Evolutionary conservation across 2,888 invertebrate genomes (phyloP), one percentile per base, ranked within the genome.

Genomic region (Hesperia comma): DNA sequence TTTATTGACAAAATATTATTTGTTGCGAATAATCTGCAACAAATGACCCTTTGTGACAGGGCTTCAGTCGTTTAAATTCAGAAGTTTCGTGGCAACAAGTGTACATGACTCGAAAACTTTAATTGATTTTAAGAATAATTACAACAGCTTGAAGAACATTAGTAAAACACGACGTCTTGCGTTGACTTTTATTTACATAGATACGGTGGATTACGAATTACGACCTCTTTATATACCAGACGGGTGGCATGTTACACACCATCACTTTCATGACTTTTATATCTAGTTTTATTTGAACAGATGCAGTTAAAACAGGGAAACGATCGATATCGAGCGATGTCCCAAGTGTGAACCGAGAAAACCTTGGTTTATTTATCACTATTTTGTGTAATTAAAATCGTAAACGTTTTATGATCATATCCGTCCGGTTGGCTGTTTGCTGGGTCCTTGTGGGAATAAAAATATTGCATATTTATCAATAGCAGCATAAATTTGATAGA

Each of bases 391-490:
- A 32, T 21, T 40, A 33, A 49, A 61, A 49, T 15, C 33, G 37
- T 60, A 17, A 51, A 58, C 41, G 26, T 51, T 51, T 61, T 51
- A 61, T 51, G 61, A 21, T 21, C 33, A 19, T 49, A 40, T 61
- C 51, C 61, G 61, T 61, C 61, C 61, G 51, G 61, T 32, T 51
- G 58, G 32, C 58, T 60, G 49, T 49, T 60, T 33, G 17, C 51
- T 40, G 8, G 3, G 37, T 14, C 33, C 33, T 33, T n/a, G 61
- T 61, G 60, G 49, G 51, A 46, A 17, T 51, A 2, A 51, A 51
- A 51, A 26, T 26, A 51, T 51, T 26, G 12, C 37, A 21, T 51
- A 51, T 51, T 51, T 19, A 5, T 21, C 21, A 51, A 4, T 19
- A 21, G 49, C 21, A 8, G 15, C 7, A 17, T 46, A 2, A 17